A percentile compares a stretch with the other conserved stretches of the same genome.
Conservation (phyloP, 2,888 invertebrate species). For the Zygaena filipendulae region DNA sequence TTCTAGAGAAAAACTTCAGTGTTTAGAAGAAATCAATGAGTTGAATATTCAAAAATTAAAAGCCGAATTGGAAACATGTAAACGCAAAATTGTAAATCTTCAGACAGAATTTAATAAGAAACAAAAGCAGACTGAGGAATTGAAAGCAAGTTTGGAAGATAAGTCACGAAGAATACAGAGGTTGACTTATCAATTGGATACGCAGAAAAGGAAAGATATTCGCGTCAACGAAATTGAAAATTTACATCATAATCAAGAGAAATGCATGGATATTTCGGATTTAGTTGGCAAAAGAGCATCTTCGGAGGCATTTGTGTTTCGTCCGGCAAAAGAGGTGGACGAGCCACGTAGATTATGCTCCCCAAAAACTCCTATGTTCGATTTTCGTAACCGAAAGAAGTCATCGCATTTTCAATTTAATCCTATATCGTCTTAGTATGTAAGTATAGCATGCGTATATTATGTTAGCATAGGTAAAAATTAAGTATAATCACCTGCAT, state of each 20-base stretch:
- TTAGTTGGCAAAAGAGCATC: constrained; percentile 41
- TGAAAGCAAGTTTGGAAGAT: constrained; percentile 49
- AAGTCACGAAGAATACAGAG: constrained; percentile 56
- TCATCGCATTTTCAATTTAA: constrained; percentile 41
- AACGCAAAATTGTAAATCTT: constrained; percentile 48
- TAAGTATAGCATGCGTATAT: constrained; percentile 5
- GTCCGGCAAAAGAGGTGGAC: constrained; percentile 41
- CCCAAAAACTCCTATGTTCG: constrained; percentile 52
- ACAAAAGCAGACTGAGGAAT: constrained; percentile 51
- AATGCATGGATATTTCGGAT: constrained; percentile 52
- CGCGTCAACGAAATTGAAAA: constrained; percentile 31
- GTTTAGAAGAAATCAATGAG: constrained; percentile 53
- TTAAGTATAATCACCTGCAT: constrained; percentile 71
- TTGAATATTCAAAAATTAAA: constrained; percentile 54
- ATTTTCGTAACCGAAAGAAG: constrained; percentile 40
- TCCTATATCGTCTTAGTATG: constrained; percentile 40
- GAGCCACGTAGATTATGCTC: constrained; percentile 36
- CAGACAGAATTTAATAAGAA: constrained; percentile 54
- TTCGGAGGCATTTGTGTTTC: constrained; percentile 47
- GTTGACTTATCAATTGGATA: constrained; percentile 50
- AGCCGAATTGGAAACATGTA: constrained; percentile 54
- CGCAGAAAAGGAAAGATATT: constrained; percentile 50
- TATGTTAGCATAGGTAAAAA: constrained; percentile 9
- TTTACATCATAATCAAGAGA: constrained; percentile 33
- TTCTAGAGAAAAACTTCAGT: constrained; percentile 49